Evolutionary conservation across 1,140 invertebrate genomes (phyloP), one percentile per base, ranked within the genome.

Genomic region (Lepidurus apus): DNA sequence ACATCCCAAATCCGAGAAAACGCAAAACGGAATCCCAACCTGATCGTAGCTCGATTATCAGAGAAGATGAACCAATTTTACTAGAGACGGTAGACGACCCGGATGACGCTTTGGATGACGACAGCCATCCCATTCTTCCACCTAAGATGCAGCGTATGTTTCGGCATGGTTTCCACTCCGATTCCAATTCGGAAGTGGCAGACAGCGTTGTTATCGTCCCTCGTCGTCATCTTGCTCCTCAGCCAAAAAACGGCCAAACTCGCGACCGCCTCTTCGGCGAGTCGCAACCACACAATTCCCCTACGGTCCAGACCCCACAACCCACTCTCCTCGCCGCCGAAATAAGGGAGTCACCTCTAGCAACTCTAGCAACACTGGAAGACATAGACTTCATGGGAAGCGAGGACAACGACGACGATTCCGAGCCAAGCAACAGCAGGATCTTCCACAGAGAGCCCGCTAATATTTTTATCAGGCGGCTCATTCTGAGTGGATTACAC

Each of bases 341-440:
- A 13, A 65, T 65, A 65, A 65, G 21, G 53, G 53, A 65, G 21
- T 77, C 76, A 11, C 78, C 78, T 43, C 43, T 79, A 17, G 73
- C 78, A 21, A 79, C 78, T 5, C 73, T 79, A 43, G 78, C 78
- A 10, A 79, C 78, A 1, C 73, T 79, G 13, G 78, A 79, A 74
- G 78, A 79, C 75, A 43, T 75, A 42, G 78, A 79, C 43, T 74
- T 74, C 11, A 74, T 75, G 42, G 26, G 78, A 43, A 44, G 44
- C 42, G 45, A 43, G 4, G 77, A 78, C 43, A 42, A 73, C 11
- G 78, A 79, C 43, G 73, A 79, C 42, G 73, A 73, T 5, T 65
- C 53, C 13, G 53, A 65, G 21, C 21, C 13, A 9, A n/a, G 17
- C 34, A 34, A 34, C 53, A 65, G 9, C 53, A 65, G 21, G 53